Conservation (phyloP, 53 echinoderm and acorn worm genomes). For the Paracentrotus lividus region DNA sequence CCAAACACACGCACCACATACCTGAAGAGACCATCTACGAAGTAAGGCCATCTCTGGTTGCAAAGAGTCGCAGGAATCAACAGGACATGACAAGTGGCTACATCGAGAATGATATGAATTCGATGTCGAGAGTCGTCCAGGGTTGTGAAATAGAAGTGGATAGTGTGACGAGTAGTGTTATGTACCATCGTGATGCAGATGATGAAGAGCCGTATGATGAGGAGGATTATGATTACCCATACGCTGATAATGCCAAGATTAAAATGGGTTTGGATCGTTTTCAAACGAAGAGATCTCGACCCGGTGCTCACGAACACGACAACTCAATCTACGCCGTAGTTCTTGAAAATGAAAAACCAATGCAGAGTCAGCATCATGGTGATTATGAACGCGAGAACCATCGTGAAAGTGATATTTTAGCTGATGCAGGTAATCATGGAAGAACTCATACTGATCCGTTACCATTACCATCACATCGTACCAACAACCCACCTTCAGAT, state of each 20-base stretch:
- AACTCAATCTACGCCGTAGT: constrained; percentile 67
- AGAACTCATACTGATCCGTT: constrained; percentile 60
- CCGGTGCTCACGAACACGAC: constrained; percentile 63
- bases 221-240: constrained; percentile 66
- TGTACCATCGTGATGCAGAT: constrained; percentile 34
- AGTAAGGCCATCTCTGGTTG: constrained; percentile 59
- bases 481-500: constrained; percentile 23
- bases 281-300: constrained; percentile 55
- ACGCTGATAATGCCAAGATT: constrained; percentile 65
- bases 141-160: constrained; percentile 56
- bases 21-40: constrained; percentile 68
- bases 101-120: constrained; percentile 33
- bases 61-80: constrained; percentile 52
- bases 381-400: constrained; percentile 29
- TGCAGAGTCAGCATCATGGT: background rate
- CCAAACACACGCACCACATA: background rate
- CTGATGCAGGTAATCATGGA: constrained; percentile 59
- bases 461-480: background rate
- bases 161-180: constrained; percentile 55
- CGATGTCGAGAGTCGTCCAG: constrained; percentile 59
- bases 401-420: constrained; percentile 52
- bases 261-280: constrained; percentile 56
- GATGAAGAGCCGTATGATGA: constrained; percentile 46
- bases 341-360: constrained; percentile 54
- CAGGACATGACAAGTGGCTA: constrained; percentile 63